Base-by-base conservation (phyloP, 2,797 vertebrate species). In the Selene dorsalis region DNA sequence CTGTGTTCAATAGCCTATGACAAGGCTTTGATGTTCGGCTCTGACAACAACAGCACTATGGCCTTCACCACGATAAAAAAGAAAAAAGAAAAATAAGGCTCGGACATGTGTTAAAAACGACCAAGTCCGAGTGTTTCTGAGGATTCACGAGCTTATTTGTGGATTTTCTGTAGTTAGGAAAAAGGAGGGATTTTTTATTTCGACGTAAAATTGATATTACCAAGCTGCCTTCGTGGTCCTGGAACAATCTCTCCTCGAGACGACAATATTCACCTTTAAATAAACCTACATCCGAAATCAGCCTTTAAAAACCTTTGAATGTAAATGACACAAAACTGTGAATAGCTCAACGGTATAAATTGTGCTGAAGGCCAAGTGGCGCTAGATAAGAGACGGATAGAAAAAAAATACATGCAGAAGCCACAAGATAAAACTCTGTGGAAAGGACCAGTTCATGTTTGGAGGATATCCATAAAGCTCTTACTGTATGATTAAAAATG, bases 61-160 rank as follows among this genome's bases (percentile, higher is more conserved):
- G 84, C 85, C 87, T 87, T 67, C 58, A 60, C n/a, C 55, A 14
- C n/a, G 3, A 69, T 71, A 24, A 30, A 60, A 41, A 13, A 43
- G 30, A 32, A 32, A n/a, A 32, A 32, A 32, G 4, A n/a, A 62
- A 17, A 64, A 79, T 28, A 4, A 65, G 30, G 74, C 18, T 80
- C 9, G 63, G 35, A 76, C 30, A 43, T 75, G 3, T 59, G 35
- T 17, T 17, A 18, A 43, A 78, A 71, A 69, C 5, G 6, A 67
- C n/a, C 73, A 8, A 1, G 11, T 78, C 32, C 24, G 16, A 39
- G 17, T 35, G 41, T 56, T 63, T n/a, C 6, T 24, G 13, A 35
- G 10, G 60, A 35, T 53, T 55, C 10, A 0, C 2, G 6, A 4
- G 26, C 6, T 50, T 73, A 73, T 81, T 43, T 63, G n/a, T 50